Evolutionary conservation across 2,888 invertebrate species (phyloP).

Genomic region (Heliconius charithonia): DNA sequence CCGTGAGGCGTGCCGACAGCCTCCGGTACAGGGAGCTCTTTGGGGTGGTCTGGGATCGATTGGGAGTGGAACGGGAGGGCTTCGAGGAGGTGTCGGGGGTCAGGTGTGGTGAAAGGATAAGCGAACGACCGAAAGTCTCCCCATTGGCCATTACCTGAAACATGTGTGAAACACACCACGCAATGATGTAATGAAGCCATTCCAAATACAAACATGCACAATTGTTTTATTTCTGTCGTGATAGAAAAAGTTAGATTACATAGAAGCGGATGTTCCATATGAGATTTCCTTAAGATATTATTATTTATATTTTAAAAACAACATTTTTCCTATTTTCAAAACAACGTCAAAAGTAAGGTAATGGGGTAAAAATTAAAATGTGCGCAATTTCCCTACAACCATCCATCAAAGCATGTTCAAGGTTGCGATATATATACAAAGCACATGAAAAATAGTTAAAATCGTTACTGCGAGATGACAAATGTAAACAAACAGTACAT

Average conservation of each 20-base stretch:
- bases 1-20: constrained; percentile 77
- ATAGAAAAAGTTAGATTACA: constrained; percentile 52
- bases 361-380: constrained; percentile 22
- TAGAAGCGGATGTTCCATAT: constrained; percentile 41
- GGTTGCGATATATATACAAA: constrained; percentile 40
- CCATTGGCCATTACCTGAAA: constrained; percentile 88
- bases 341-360: constrained; percentile 20
- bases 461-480: constrained; percentile 38
- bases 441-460: constrained; percentile 42
- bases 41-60: constrained; percentile 75
- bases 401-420: constrained; percentile 40
- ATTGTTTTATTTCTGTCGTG: constrained; percentile 58
- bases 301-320: not conserved
- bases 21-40: constrained; percentile 79
- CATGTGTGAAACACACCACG: constrained; percentile 85
- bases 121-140: constrained; percentile 86
- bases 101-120: constrained; percentile 81
- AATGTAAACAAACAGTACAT: constrained; percentile 44
- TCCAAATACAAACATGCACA: constrained; percentile 81
- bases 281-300: constrained; percentile 17
- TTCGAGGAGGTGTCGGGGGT: constrained; percentile 67
- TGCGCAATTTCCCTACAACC: constrained; percentile 34
- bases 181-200: constrained; percentile 84
- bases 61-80: constrained; percentile 70
- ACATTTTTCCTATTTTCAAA: not conserved